phyloP scores from a whole-genome alignment of 1,140 invertebrate genomes.

The Hycleus phaleratus region DNA sequence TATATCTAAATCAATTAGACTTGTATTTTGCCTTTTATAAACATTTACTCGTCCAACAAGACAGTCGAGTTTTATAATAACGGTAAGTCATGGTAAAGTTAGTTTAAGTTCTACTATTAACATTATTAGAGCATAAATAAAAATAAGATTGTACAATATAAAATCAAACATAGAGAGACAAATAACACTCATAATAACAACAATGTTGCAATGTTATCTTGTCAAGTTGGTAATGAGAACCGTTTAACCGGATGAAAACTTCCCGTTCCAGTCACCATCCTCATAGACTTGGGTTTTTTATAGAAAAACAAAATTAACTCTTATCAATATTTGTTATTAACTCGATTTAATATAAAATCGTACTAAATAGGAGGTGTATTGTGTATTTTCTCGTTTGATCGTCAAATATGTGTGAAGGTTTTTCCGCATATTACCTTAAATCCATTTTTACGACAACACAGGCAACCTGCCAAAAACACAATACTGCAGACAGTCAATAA shows the following conservation, averaged over 20 bases:
- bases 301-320: background rate
- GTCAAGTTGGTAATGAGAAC: background rate
- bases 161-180: background rate
- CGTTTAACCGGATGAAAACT: conserved; percentile 14
- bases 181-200: background rate
- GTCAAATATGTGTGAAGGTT: too few relatives aligned
- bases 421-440: conserved; percentile 31
- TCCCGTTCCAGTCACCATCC: conserved; percentile 10
- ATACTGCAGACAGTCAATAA: conserved; percentile 35
- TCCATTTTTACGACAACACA: conserved; percentile 37
- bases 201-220: background rate
- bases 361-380: background rate
- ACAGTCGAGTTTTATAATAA: too few relatives aligned
- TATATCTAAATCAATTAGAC: too few relatives aligned
- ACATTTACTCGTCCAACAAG: too few relatives aligned
- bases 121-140: background rate
- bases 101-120: background rate
- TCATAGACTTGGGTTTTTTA: background rate
- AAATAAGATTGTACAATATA: background rate
- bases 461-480: conserved; percentile 35
- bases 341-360: background rate
- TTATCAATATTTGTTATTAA: background rate
- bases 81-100: background rate
- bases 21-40: too few relatives aligned
- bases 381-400: too few relatives aligned